These are phyloP conservation scores for Syrrhaptes paradoxus DNA, from an alignment of 2,113 vertebrate genomes.

Conservation along the genomic window DNA sequence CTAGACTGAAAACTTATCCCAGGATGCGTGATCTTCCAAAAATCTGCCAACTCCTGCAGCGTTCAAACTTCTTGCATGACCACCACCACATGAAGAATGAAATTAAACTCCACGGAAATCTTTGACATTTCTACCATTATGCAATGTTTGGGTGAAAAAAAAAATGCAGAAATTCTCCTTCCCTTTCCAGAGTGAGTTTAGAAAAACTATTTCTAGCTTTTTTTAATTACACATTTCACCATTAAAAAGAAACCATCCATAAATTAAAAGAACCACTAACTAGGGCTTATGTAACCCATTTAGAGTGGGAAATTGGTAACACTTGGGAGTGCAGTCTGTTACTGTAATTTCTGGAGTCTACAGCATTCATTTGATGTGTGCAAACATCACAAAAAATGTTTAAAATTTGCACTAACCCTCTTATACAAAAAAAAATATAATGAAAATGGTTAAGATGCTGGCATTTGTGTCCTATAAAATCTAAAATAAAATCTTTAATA, in stretches of 20 bases:
- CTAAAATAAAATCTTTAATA: not conserved
- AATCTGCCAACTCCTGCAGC: slow-evolving; percentile 69
- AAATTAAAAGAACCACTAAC: slow-evolving; percentile 71
- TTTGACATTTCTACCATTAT: slow-evolving; percentile 78
- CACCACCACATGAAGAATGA: slow-evolving; percentile 76
- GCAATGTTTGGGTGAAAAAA: slow-evolving; percentile 80
- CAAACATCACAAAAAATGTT: slow-evolving; percentile 33
- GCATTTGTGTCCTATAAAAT: not conserved
- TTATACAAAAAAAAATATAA: not conserved
- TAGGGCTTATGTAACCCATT: slow-evolving; percentile 79
- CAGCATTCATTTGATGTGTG: slow-evolving; percentile 71
- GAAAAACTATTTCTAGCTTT: slow-evolving; percentile 79
- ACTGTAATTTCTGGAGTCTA: slow-evolving; percentile 70
- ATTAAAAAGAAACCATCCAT: slow-evolving; percentile 57
- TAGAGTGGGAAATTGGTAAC: slow-evolving; percentile 79
- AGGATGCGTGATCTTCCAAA: slow-evolving; percentile 71
- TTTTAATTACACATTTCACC: slow-evolving; percentile 76
- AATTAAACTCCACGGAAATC: slow-evolving; percentile 77
- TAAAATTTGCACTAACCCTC: not conserved
- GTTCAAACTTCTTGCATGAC: slow-evolving; percentile 68
- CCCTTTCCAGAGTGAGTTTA: slow-evolving; percentile 70
- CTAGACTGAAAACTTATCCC: slow-evolving; percentile 61
- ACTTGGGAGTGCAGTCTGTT: slow-evolving; percentile 74
- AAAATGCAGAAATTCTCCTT: slow-evolving; percentile 52
- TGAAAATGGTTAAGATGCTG: not conserved